phyloP scores from a whole-genome alignment of 2,113 vertebrate species.

The Coptodon bakossiorum region DNA sequence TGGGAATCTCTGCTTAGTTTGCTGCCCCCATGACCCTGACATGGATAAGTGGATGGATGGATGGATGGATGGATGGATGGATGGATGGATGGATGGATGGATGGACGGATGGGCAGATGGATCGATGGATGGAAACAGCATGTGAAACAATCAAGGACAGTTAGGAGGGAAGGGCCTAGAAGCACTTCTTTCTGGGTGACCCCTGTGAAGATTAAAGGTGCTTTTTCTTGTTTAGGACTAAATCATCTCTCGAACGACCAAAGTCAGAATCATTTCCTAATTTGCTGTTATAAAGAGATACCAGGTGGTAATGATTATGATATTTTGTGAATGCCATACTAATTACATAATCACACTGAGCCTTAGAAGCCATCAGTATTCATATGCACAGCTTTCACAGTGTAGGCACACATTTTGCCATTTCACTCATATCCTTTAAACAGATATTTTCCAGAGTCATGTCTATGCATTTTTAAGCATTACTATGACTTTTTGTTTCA shows the following conservation, averaged over 20 bases:
- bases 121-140: background rate
- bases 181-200: background rate
- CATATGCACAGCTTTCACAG: background rate
- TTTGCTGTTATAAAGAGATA: conserved; percentile 8
- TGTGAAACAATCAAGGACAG: background rate
- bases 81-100: background rate
- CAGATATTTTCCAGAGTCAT: background rate
- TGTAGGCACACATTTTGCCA: background rate
- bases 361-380: conserved; percentile 2
- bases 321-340: conserved; percentile 25
- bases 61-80: fast-evolving
- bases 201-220: background rate
- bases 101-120: fast-evolving
- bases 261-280: background rate
- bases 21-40: background rate
- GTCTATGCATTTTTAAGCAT: background rate
- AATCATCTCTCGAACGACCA: background rate
- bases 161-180: background rate
- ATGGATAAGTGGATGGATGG: fast-evolving
- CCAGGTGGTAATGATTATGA: background rate
- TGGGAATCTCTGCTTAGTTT: background rate
- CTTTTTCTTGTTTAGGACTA: background rate
- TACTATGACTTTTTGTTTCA: background rate
- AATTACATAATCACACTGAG: conserved; percentile 4
- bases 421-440: background rate